Percentiles rank a stretch among this genome's conserved stretches.
phyloP scores from a whole-genome alignment of 2,888 invertebrate species.

The Tachina grossa region DNA sequence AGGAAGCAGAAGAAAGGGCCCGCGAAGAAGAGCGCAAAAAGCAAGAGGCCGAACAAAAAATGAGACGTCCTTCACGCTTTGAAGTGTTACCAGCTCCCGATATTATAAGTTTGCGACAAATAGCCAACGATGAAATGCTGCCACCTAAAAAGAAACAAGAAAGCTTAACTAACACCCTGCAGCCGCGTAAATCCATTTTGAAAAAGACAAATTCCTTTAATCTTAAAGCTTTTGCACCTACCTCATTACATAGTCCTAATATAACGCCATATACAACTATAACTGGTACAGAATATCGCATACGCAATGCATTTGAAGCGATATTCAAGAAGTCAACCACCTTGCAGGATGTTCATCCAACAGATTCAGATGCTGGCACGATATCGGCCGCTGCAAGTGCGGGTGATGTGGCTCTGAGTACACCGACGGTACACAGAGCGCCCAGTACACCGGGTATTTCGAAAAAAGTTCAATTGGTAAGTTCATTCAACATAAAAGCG shows the following conservation, averaged over 20 bases:
- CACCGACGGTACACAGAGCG: constrained; percentile 79
- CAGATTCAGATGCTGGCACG: constrained; percentile 85
- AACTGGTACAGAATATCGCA: constrained; percentile 93
- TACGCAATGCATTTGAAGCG: constrained; percentile 94
- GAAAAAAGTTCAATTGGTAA: constrained; percentile 95
- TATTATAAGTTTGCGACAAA: constrained; percentile 86
- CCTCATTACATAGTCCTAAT: constrained; percentile 85
- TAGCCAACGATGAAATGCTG: constrained; percentile 82
- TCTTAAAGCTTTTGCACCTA: constrained; percentile 86
- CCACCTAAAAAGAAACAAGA: constrained; percentile 82
- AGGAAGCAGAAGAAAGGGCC: constrained; percentile 86
- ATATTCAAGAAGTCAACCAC: constrained; percentile 94
- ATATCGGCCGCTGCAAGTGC: constrained; percentile 81
- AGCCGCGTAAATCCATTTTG: constrained; percentile 93
- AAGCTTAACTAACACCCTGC: constrained; percentile 81
- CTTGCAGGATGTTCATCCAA: constrained; percentile 90
- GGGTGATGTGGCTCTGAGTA: constrained; percentile 74
- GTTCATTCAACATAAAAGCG: constrained; percentile 73
- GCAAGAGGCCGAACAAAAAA: constrained; percentile 84
- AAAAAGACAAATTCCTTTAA: constrained; percentile 97
- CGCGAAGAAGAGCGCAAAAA: constrained; percentile 84
- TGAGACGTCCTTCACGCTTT: constrained; percentile 90
- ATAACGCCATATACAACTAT: constrained; percentile 91
- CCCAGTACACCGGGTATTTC: constrained; percentile 87
- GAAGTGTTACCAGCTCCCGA: constrained; percentile 91